A percentile compares a stretch with the other conserved stretches of the same genome.
phyloP scores from a whole-genome alignment of 2,797 vertebrate genomes.

The Fistularia tabacaria region DNA sequence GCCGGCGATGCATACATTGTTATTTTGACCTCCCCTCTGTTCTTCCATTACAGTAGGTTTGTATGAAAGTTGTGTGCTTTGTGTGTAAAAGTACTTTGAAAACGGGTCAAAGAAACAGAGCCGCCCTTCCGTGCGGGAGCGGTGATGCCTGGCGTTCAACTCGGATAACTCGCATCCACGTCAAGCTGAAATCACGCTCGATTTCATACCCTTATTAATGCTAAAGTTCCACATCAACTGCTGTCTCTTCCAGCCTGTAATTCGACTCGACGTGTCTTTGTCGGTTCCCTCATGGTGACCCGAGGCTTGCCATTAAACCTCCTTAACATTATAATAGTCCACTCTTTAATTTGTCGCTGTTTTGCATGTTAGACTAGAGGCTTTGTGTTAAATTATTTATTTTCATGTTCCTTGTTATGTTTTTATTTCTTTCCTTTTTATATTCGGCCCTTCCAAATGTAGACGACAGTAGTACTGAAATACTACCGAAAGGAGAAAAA shows the following conservation, averaged over 20 bases:
- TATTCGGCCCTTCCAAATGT: slow-evolving; percentile 29
- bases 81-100: slow-evolving; percentile 1
- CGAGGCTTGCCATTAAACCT: slow-evolving; percentile 43
- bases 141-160: slow-evolving; percentile 1
- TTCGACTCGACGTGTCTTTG: slow-evolving; percentile 36
- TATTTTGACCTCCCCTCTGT: slow-evolving; percentile 16
- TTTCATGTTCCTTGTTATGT: slow-evolving; percentile 47
- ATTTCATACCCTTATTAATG: slow-evolving; percentile 33
- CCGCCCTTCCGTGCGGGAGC: too few species aligned
- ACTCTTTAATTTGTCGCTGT: slow-evolving; percentile 44
- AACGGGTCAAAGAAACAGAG: slow-evolving; percentile 14
- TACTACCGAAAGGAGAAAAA: slow-evolving; percentile 16
- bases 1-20: background rate
- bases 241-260: slow-evolving; percentile 27
- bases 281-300: slow-evolving; percentile 39
- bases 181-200: slow-evolving; percentile 32
- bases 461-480: background rate
- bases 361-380: slow-evolving; percentile 62
- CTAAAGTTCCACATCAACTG: slow-evolving; percentile 13
- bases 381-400: slow-evolving; percentile 67
- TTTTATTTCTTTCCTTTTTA: slow-evolving; percentile 15
- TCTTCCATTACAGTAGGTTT: slow-evolving; percentile 18
- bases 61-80: slow-evolving; percentile 13
- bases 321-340: slow-evolving; percentile 4
- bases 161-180: slow-evolving; percentile 10